A percentile compares a stretch with the other conserved stretches of the same genome.
Conservation (phyloP, 2,113 vertebrate genomes). For the Melozone crissalis region DNA sequence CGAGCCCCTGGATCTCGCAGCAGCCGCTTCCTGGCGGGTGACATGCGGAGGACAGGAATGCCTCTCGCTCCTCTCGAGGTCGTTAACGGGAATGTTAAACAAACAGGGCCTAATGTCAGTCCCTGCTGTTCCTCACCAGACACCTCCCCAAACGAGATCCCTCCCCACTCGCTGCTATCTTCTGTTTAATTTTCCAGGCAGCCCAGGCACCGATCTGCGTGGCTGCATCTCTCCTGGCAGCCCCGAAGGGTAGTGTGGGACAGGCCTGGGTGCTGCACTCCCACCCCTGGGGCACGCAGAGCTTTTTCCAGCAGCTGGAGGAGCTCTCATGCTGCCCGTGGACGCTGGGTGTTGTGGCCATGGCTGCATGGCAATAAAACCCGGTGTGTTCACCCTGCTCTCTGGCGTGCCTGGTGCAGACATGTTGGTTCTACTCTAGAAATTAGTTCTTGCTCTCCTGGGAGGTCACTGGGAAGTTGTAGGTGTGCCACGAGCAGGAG, state of each 20-base stretch:
- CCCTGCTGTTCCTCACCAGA: conserved; percentile 61
- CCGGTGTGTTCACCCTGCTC: background rate
- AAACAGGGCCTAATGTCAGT: conserved; percentile 44
- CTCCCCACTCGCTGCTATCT: conserved; percentile 42
- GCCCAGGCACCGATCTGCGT: background rate
- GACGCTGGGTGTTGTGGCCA: fast-evolving
- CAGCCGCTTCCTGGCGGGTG: conserved; percentile 52
- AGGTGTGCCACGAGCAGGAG: fast-evolving
- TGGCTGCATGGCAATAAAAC: fast-evolving
- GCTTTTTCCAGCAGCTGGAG: fast-evolving
- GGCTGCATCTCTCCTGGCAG: background rate
- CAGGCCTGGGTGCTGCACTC: background rate
- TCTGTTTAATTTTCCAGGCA: conserved; percentile 45
- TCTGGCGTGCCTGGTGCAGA: background rate
- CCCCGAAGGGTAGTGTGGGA: fast-evolving
- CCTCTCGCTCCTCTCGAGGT: conserved; percentile 35
- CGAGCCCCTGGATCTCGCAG: background rate
- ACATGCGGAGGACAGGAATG: conserved; percentile 41
- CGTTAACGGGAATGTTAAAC: conserved; percentile 53
- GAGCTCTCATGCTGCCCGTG: background rate
- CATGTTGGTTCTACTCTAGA: background rate
- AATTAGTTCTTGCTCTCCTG: background rate
- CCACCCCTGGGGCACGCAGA: background rate
- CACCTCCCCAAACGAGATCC: conserved; percentile 29
- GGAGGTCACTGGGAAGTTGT: background rate